phyloP scores from a whole-genome alignment of 1,140 invertebrate genomes.

The Euborellia annulipes region DNA sequence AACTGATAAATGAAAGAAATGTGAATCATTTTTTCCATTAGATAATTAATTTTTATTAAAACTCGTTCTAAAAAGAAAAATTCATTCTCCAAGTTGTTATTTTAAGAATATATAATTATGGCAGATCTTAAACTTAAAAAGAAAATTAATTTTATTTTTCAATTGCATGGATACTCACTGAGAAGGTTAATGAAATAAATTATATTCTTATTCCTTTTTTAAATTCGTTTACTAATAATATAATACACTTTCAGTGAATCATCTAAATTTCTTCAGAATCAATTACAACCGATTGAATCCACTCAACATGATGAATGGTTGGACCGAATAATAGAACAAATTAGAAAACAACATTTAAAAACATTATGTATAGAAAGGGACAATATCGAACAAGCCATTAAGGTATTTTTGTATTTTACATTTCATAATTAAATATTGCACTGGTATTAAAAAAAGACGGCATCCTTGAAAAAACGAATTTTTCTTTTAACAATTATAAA shows the following conservation, averaged over 20 bases:
- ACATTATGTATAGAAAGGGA: slow-evolving; percentile 52
- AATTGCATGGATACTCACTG: slow-evolving; percentile 32
- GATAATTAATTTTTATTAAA: too few relatives aligned
- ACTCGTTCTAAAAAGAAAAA: too few relatives aligned
- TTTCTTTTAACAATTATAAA: too few relatives aligned
- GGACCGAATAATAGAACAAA: slow-evolving; percentile 42
- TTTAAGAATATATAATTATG: too few relatives aligned
- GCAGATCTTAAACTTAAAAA: slow-evolving; percentile 23
- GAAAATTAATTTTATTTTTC: slow-evolving; percentile 31
- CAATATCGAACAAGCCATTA: slow-evolving; percentile 55
- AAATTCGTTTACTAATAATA: slow-evolving; percentile 2
- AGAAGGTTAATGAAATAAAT: slow-evolving; percentile 25
- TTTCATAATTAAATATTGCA: too few relatives aligned
- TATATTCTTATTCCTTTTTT: not conserved
- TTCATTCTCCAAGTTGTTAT: too few relatives aligned
- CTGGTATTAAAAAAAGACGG: too few relatives aligned
- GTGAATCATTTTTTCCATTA: too few relatives aligned
- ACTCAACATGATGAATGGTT: slow-evolving; percentile 37
- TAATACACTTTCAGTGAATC: slow-evolving; percentile 37
- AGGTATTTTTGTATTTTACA: too few relatives aligned
- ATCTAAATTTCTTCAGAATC: slow-evolving; percentile 35
- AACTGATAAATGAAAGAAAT: too few relatives aligned
- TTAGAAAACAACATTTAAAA: slow-evolving; percentile 54
- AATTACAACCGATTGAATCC: slow-evolving; percentile 33
- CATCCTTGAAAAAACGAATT: too few relatives aligned